Evolutionary conservation across 2,797 vertebrate species (phyloP).

Genomic region (Acestrorhynchus altus): DNA sequence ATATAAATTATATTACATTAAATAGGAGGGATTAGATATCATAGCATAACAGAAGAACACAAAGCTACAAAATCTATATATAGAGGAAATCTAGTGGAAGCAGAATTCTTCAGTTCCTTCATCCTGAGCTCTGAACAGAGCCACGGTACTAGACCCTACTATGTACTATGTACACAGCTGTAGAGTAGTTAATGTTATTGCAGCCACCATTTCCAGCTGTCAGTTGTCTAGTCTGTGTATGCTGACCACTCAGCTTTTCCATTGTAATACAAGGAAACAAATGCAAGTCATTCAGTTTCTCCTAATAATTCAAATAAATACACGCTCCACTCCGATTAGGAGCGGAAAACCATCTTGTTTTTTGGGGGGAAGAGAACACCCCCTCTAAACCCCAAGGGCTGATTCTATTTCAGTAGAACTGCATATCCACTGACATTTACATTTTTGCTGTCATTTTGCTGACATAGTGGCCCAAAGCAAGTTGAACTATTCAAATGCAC

Average conservation of each 20-base stretch:
- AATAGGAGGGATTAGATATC: conserved; percentile 47
- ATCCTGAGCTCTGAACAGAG: conserved; percentile 60
- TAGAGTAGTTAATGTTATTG: neutral
- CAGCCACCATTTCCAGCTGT: neutral
- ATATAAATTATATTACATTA: conserved; percentile 67
- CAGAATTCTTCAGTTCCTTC: conserved; percentile 40
- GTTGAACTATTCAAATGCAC: neutral
- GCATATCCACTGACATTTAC: conserved; percentile 25
- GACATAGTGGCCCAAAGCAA: conserved; percentile 18
- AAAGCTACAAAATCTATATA: conserved; percentile 43
- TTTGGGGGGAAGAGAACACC: neutral
- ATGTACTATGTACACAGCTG: conserved; percentile 14
- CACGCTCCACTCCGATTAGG: neutral
- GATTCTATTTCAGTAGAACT: conserved; percentile 11
- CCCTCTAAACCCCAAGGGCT: neutral
- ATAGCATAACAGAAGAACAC: conserved; percentile 22
- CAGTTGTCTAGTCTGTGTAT: neutral
- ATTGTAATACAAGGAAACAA: neutral
- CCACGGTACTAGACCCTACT: conserved; percentile 25
- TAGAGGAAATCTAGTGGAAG: conserved; percentile 49
- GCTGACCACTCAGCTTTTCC: neutral
- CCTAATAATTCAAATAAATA: neutral
- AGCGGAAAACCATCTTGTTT: neutral
- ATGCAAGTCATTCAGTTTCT: neutral
- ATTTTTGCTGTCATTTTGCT: conserved; percentile 8